These are phyloP conservation scores for Argyrosomus japonicus DNA, from an alignment of 2,113 vertebrate genomes.

Conservation along the genomic window DNA sequence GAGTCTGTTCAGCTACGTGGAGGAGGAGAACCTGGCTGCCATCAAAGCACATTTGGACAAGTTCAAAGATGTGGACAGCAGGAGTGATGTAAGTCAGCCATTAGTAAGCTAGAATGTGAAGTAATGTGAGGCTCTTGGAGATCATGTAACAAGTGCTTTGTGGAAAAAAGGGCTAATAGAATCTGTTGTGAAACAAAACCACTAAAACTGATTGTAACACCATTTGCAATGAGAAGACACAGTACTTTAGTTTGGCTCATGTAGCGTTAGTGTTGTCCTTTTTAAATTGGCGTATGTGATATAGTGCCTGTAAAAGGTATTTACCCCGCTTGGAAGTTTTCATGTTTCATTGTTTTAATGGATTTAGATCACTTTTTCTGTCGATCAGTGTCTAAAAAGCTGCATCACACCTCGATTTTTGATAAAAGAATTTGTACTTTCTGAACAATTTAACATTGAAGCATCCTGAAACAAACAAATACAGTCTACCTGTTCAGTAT, in stretches of 20 bases:
- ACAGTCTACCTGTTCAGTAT: background rate
- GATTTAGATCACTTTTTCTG: background rate
- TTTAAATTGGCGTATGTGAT: background rate
- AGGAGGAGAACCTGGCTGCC: constrained; percentile 95
- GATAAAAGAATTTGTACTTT: no score
- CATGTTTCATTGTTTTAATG: background rate
- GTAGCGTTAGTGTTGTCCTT: background rate
- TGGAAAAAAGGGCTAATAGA: constrained; percentile 2
- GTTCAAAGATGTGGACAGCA: constrained; percentile 95
- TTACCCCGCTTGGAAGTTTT: background rate
- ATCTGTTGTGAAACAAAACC: background rate
- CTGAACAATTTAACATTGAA: background rate
- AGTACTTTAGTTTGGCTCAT: background rate
- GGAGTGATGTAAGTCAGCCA: constrained; percentile 90
- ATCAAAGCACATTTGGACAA: constrained; percentile 94
- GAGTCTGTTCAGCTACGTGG: constrained; percentile 92
- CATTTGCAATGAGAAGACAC: background rate
- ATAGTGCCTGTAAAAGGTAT: background rate
- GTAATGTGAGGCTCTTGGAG: constrained; percentile 5
- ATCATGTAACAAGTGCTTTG: constrained; percentile 16
- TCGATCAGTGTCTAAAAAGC: background rate
- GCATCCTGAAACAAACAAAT: background rate
- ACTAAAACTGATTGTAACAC: background rate
- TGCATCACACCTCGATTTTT: background rate
- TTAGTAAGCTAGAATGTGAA: constrained; percentile 70